A percentile compares a stretch with the other conserved stretches of the same genome.
Conservation (phyloP, 2,113 vertebrate genomes). For the Crotalus helleri region DNA sequence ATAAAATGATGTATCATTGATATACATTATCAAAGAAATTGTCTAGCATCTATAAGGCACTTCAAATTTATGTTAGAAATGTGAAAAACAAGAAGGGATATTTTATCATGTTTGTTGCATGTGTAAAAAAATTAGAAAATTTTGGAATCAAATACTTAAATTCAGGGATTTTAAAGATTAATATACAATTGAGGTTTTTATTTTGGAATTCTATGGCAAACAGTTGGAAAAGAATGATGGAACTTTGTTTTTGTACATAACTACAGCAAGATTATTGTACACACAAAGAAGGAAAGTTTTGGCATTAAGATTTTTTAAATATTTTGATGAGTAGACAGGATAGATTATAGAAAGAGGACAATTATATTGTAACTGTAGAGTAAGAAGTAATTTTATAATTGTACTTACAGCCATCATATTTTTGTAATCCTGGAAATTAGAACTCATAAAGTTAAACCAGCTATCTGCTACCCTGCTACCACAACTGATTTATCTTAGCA, state of each 20-base stretch:
- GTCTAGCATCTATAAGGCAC: not conserved
- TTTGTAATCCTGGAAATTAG: conserved; percentile 16
- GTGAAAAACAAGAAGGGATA: not conserved
- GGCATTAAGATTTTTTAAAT: not conserved
- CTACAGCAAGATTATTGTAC: not conserved
- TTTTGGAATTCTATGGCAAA: not conserved
- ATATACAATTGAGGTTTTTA: not conserved
- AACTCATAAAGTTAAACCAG: not conserved
- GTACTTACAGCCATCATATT: not conserved
- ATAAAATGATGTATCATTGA: not conserved
- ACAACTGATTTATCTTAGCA: conserved; percentile 1
- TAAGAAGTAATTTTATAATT: not conserved
- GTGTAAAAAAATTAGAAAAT: not conserved
- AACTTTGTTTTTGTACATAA: not conserved
- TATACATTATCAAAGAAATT: not conserved
- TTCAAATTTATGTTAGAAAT: not conserved
- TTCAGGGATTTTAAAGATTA: not conserved
- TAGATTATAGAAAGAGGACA: not conserved
- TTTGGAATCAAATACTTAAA: not conserved
- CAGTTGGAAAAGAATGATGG: not conserved
- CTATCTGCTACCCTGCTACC: not conserved
- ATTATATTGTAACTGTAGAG: not conserved
- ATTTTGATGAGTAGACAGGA: not conserved
- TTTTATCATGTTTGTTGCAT: not conserved
- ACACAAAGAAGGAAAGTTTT: not conserved